Evolutionary conservation across 1,140 invertebrate genomes (phyloP), one percentile per base, ranked within the genome.

Genomic region (Euura saliciscinereae): DNA sequence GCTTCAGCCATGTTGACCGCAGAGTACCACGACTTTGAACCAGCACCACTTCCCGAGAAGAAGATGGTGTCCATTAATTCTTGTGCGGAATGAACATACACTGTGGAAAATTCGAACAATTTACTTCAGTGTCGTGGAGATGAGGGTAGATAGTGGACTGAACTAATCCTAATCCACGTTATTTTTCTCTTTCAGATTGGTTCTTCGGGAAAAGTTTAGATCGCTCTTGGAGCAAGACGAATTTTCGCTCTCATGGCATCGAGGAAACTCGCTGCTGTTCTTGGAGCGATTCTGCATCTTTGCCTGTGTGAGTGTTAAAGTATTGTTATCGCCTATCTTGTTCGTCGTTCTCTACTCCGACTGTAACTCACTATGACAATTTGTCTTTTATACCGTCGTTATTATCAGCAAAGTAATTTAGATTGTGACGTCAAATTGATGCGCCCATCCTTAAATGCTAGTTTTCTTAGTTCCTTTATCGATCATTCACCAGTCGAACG

Each of bases 171-270:
- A 28, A 28, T 28, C 28, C 28, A 28, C 28, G 28, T n/a, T 59
- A n/a, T n/a, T 80, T 78, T 73, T 82, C 79, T 80, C 76, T 82
- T 82, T 73, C 76, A 82, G 80, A 80, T 82, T 79, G 66, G 51
- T 59, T 8, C 51, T 11, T 59, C 51, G 8, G 6, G 51, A 28
- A 8, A 59, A n/a, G 51, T 59, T 59, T n/a, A n/a, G 13, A 59
- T 59, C 5, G 51, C 51, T 59, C 51, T 8, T 59, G 8, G 51
- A 59, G 51, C 51, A 59, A 59, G 51, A 59, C 51, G 13, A 59
- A 59, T 59, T 59, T n/a, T 69, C 28, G 75, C 64, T 81, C 85
- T 82, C 80, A 87, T 87, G 86, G 86, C 86, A 86, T 82, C 83
- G 78, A 79, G 79, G 75, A 84, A 83, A 82, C 81, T 86, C 74